Evolutionary conservation across 2,113 vertebrate species (phyloP), one percentile per base, ranked within the genome.

Genomic region (Platysternon megacephalum): DNA sequence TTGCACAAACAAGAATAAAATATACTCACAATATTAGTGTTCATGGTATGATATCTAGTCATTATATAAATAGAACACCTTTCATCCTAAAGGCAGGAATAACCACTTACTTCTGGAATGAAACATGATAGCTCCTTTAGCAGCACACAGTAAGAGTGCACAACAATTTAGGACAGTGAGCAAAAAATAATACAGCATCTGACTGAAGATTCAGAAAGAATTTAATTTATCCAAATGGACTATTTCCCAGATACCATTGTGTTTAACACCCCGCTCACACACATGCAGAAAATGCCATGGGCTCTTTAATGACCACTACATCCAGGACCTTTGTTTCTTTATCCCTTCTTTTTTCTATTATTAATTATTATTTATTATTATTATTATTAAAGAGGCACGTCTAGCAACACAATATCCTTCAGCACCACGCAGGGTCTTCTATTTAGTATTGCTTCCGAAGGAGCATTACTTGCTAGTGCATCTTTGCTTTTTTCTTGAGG

Each of bases 221-320:
- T 86, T 88, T 81, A 42, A 1, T 91, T 65, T 86, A 68, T 90
- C 79, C 52, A 83, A 49, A 91, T 17, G 61, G 53, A 89, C 58
- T 68, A 91, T 88, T 24, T 91, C 82, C 65, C 79, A 65, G 52
- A 32, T 74, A 32, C 32, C 49, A 52, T 65, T 92, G 35, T 4
- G 21, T 88, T 93, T 83, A 83, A n/a, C 74, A 39, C 35, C 51
- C 39, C 58, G 3, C 52, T 5, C 28, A 58, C 16, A 4, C 22
- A 1, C 26, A 65, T 61, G 10, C 39, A 89, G 84, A 42, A 32
- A 65, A 4, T 28, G 56, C 48, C 1, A 0, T 0, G 0, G 84
- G 56, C 56, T 94, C 49, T 83, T 56, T 2, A 46, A 55, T 52
- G 56, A 3, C 39, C 35, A 0, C 26, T 4, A 3, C 74, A 44